A percentile compares a stretch with the other conserved stretches of the same genome.
Conservation (phyloP, 1,140 invertebrate species). For the Calycopis cecrops region DNA sequence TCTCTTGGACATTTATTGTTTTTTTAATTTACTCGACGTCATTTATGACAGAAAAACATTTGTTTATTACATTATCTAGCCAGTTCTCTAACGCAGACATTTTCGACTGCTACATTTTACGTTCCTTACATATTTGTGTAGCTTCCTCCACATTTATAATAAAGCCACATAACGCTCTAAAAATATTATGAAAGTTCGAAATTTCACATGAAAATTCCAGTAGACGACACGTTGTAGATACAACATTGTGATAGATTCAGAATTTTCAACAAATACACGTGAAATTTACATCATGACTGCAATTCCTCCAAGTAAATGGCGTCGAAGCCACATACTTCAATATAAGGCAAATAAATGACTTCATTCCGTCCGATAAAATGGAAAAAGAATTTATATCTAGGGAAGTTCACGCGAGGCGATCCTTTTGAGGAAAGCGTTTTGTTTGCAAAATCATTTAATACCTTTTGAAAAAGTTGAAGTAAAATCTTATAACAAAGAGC, state of each 20-base stretch:
- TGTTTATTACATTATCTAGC: no score
- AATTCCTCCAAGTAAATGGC: constrained; percentile 28
- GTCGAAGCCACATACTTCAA: constrained; percentile 29
- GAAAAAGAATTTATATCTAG: constrained; percentile 39
- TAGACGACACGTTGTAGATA: not conserved
- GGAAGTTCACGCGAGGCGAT: constrained; percentile 30
- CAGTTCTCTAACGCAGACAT: no score
- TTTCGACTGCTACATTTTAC: no score
- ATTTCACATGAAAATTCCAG: constrained; percentile 1
- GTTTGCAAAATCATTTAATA: constrained; percentile 18
- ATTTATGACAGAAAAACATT: no score
- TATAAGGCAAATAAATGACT: constrained; percentile 39
- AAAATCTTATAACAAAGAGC: constrained; percentile 10
- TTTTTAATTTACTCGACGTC: no score
- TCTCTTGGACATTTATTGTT: no score
- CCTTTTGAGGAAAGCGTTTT: constrained; percentile 17
- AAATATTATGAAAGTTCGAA: no score
- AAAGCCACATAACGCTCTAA: no score
- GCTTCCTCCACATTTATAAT: no score
- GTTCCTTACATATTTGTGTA: no score
- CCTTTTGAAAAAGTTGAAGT: constrained; percentile 10
- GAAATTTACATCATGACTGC: constrained; percentile 4
- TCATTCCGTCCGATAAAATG: constrained; percentile 37
- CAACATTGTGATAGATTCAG: not conserved
- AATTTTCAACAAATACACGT: constrained; percentile 9